Conservation (phyloP, 2,888 invertebrate genomes). For the Drosophila mimetica region DNA sequence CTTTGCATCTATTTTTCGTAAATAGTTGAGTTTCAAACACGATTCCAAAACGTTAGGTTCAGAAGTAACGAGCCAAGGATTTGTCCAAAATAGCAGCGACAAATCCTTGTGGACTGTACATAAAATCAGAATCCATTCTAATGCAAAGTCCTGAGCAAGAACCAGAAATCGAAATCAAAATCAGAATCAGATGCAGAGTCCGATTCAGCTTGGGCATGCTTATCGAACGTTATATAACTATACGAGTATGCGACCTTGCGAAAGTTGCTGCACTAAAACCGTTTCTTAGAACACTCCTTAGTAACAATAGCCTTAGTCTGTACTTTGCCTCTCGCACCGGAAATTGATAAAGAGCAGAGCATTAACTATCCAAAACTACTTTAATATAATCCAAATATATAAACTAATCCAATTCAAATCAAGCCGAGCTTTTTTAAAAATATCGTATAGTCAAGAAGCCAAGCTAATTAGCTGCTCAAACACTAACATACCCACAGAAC, state of each 20-base stretch:
- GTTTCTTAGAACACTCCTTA: constrained; percentile 60
- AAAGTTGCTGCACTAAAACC: constrained; percentile 51
- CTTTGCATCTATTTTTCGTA: constrained; percentile 84
- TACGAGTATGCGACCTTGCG: constrained; percentile 54
- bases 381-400: constrained; percentile 14
- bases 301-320: constrained; percentile 58
- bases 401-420: constrained; percentile 29
- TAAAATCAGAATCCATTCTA: constrained; percentile 23
- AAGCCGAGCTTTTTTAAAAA: constrained; percentile 37
- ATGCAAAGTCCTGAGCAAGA: constrained; percentile 14
- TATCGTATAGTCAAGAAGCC: constrained; percentile 33
- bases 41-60: constrained; percentile 28
- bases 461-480: constrained; percentile 78
- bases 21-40: constrained; percentile 76
- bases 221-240: constrained; percentile 45
- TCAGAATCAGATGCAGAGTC: constrained; percentile 15
- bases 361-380: constrained; percentile 1
- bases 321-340: constrained; percentile 62
- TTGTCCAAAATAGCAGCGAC: constrained; percentile 32
- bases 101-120: constrained; percentile 36
- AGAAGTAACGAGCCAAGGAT: constrained; percentile 14
- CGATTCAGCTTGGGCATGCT: constrained; percentile 40
- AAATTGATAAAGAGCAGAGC: constrained; percentile 10
- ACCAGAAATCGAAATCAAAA: constrained; percentile 9
- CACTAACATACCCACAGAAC: constrained; percentile 32